phyloP scores from a whole-genome alignment of 2,113 vertebrate genomes.

The Sus scrofa region T2T-Sscrofa CM000819.6:52463001-52463500 shows the following conservation, averaged over 20 bases:
- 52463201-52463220: no score
- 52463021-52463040: no score
- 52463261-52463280: neutral
- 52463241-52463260: neutral
- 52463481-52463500: neutral
- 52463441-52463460: neutral
- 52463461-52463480: neutral
- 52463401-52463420: neutral
- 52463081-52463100: no score
- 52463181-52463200: no score
- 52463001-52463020: no score
- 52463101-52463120: no score
- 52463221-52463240: no score
- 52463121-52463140: no score
- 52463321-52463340: neutral
- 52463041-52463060: no score
- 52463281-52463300: neutral
- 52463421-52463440: neutral
- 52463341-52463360: neutral
- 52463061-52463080: no score
- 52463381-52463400: neutral
- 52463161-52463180: no score
- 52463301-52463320: neutral
- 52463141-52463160: no score
- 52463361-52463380: neutral